Evolutionary conservation across 2,797 vertebrate species (phyloP).

Genomic region (Dryobates pubescens): DNA sequence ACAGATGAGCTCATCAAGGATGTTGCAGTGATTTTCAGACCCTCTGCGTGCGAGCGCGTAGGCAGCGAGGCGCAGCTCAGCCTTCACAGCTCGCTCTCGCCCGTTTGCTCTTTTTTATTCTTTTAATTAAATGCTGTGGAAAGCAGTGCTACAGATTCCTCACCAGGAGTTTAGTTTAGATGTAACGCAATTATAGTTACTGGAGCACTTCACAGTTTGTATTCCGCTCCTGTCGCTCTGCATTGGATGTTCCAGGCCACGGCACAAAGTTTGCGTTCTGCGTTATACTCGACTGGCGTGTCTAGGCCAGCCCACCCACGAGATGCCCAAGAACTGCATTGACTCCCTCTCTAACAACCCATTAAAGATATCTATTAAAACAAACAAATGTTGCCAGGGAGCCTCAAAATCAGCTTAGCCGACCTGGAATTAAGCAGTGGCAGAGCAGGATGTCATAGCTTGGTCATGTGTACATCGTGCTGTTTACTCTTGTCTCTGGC

Average conservation of each 20-base stretch:
- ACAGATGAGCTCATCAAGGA: conserved; percentile 44
- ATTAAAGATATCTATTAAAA: neutral
- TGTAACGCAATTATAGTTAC: conserved; percentile 28
- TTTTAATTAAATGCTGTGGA: conserved; percentile 56
- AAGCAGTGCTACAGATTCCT: conserved; percentile 36
- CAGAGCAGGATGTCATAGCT: neutral
- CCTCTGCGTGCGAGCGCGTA: neutral
- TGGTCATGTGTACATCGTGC: neutral
- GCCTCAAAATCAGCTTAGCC: neutral
- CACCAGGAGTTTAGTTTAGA: conserved; percentile 32
- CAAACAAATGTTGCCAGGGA: neutral
- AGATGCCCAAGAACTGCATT: neutral
- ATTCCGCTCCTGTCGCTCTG: neutral
- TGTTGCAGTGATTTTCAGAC: conserved; percentile 1
- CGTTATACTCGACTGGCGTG: neutral
- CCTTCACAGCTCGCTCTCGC: neutral
- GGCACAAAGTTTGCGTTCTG: neutral
- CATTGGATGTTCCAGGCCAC: neutral
- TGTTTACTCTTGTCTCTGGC: conserved; percentile 25
- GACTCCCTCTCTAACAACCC: neutral
- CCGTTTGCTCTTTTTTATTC: conserved; percentile 45
- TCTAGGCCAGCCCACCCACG: neutral
- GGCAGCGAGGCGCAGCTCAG: neutral
- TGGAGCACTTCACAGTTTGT: neutral
- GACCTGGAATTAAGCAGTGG: neutral